These are phyloP conservation scores for Hippasteria phrygiana DNA, from an alignment of 53 echinoderm and acorn worm species.

Conservation along the genomic window DNA sequence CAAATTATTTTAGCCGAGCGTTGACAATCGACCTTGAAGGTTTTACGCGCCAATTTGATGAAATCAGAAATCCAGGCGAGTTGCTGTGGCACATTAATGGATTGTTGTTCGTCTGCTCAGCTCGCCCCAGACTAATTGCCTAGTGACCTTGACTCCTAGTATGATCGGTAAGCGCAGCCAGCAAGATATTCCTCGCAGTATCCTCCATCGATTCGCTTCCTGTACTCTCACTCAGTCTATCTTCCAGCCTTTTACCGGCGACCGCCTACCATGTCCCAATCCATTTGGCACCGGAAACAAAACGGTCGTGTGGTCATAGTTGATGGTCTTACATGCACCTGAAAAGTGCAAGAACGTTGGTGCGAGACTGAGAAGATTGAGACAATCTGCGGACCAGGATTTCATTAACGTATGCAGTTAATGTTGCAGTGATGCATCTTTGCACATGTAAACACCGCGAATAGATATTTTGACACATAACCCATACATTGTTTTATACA, in stretches of 20 bases:
- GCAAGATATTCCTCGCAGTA: background rate
- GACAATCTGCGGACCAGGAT: too few relatives aligned
- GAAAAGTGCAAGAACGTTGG: conserved; percentile 21
- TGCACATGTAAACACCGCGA: too few relatives aligned
- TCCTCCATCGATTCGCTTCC: conserved; percentile 21
- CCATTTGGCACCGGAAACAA: conserved; percentile 44
- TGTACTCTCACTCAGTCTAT: background rate
- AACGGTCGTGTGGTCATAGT: background rate
- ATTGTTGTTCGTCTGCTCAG: background rate
- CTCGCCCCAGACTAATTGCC: conserved; percentile 5
- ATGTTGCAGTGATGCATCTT: too few relatives aligned
- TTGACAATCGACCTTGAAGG: conserved; percentile 35
- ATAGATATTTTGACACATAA: too few relatives aligned
- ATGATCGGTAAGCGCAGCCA: conserved; percentile 38
- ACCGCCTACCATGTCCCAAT: background rate
- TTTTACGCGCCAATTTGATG: background rate
- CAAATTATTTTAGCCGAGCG: conserved; percentile 31
- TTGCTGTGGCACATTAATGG: conserved; percentile 33
- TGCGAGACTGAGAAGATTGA: background rate
- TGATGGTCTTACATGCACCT: background rate
- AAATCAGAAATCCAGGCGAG: background rate
- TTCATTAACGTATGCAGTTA: too few relatives aligned
- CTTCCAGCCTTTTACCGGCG: background rate
- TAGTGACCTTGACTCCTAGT: conserved; percentile 19
- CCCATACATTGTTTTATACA: too few relatives aligned